phyloP scores from a whole-genome alignment of 2,113 vertebrate genomes.

The Xenopus borealis region DNA sequence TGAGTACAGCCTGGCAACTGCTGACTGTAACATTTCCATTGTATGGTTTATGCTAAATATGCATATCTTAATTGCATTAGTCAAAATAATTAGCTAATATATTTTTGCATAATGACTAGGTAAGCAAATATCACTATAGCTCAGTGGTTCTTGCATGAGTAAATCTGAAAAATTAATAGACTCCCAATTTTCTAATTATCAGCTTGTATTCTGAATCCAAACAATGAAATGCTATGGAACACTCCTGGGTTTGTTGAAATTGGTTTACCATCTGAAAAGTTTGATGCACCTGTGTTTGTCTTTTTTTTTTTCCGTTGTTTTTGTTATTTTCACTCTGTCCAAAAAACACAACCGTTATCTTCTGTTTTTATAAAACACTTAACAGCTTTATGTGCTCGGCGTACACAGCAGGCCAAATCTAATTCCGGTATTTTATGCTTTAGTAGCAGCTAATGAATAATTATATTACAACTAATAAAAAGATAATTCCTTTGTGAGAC shows the following conservation, averaged over 20 bases:
- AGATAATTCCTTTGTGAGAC: slow-evolving; percentile 27
- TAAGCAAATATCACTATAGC: slow-evolving; percentile 84
- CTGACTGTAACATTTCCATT: slow-evolving; percentile 83
- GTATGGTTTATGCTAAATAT: slow-evolving; percentile 82
- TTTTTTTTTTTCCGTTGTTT: slow-evolving; percentile 9
- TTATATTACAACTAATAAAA: slow-evolving; percentile 32
- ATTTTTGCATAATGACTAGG: slow-evolving; percentile 89
- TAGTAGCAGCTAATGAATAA: slow-evolving; percentile 36
- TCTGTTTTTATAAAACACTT: slow-evolving; percentile 3
- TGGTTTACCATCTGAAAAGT: slow-evolving; percentile 62
- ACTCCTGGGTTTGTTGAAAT: slow-evolving; percentile 67
- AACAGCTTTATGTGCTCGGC: not conserved
- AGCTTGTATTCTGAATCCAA: slow-evolving; percentile 75
- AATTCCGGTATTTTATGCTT: slow-evolving; percentile 17
- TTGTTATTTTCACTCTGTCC: not conserved
- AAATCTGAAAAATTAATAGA: slow-evolving; percentile 85
- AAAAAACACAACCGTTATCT: slow-evolving; percentile 23
- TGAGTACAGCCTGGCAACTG: slow-evolving; percentile 66
- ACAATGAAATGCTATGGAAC: slow-evolving; percentile 68
- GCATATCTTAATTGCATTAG: slow-evolving; percentile 94
- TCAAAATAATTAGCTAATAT: slow-evolving; percentile 93
- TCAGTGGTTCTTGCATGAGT: slow-evolving; percentile 81
- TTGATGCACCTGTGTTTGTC: slow-evolving; percentile 64
- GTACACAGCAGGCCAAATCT: slow-evolving; percentile 26
- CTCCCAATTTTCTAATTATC: slow-evolving; percentile 87